These are phyloP conservation scores for Clarias magur DNA, from an alignment of 2,113 vertebrate species.

Conservation along the genomic window DNA sequence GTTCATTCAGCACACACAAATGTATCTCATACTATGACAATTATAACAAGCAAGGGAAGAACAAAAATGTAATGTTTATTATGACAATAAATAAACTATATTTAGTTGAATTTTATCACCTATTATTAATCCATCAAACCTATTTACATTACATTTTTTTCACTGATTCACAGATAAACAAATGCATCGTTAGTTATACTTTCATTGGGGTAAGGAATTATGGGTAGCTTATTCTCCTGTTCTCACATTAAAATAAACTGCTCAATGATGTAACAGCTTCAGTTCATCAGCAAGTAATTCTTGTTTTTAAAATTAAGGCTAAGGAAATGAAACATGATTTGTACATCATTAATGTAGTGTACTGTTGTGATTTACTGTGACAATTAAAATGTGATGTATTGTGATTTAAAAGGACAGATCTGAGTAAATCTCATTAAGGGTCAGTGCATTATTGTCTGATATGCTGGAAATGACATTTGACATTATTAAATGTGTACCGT, in stretches of 20 bases:
- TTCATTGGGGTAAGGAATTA: background rate
- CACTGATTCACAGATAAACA: conserved; percentile 19
- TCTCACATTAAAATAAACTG: conserved; percentile 1
- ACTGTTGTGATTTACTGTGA: background rate
- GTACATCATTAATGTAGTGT: conserved; percentile 19
- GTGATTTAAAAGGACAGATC: conserved; percentile 22
- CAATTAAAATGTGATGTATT: background rate
- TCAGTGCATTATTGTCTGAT: conserved; percentile 42
- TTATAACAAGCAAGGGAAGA: background rate
- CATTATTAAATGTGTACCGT: conserved; percentile 40
- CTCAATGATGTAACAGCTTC: conserved; percentile 5
- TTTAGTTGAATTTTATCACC: background rate
- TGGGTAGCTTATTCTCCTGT: conserved; percentile 10
- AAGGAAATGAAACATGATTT: conserved; percentile 37
- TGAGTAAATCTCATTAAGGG: conserved; percentile 14
- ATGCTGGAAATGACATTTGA: conserved; percentile 42
- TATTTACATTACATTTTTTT: background rate
- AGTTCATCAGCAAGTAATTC: conserved; percentile 24
- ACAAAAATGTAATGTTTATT: background rate
- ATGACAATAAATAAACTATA: conserved; percentile 25
- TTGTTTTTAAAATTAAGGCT: background rate
- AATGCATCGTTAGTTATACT: background rate
- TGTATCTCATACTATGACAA: background rate
- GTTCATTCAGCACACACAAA: background rate
- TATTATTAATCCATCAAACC: background rate